A percentile compares a stretch with the other conserved stretches of the same genome.
Conservation (phyloP, 2,113 vertebrate genomes). For the Melanotaenia duboulayi region DNA sequence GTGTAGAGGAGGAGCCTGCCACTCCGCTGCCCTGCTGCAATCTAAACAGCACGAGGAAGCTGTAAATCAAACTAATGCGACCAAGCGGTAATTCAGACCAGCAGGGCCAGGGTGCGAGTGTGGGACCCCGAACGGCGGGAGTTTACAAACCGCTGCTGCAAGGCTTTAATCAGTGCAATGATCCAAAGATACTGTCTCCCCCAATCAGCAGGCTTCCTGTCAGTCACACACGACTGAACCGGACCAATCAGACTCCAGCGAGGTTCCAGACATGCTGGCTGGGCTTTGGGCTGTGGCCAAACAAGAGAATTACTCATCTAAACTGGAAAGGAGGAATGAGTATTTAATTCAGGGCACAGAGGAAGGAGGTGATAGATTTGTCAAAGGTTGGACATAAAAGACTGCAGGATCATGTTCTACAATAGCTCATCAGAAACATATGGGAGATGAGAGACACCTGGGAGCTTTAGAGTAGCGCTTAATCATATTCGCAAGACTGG, state of each 20-base stretch:
- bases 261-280: slow-evolving; percentile 61
- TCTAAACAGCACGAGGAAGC: slow-evolving; percentile 85
- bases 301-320: slow-evolving; percentile 73
- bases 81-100: slow-evolving; percentile 84
- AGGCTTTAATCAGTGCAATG: slow-evolving; percentile 83
- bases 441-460: slow-evolving; percentile 55
- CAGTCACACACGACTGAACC: slow-evolving; percentile 79
- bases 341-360: slow-evolving; percentile 74
- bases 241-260: slow-evolving; percentile 70
- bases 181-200: slow-evolving; percentile 79
- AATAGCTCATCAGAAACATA: slow-evolving; percentile 73
- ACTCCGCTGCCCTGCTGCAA: slow-evolving; percentile 65
- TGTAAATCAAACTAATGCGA: slow-evolving; percentile 85
- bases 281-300: slow-evolving; percentile 70
- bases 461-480: slow-evolving; percentile 35
- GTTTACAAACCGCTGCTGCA: slow-evolving; percentile 72
- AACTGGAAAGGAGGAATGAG: slow-evolving; percentile 74
- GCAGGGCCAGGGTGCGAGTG: slow-evolving; percentile 70
- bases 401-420: slow-evolving; percentile 66
- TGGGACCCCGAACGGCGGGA: slow-evolving; percentile 67
- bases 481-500: slow-evolving; percentile 41
- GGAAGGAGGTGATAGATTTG: slow-evolving; percentile 75
- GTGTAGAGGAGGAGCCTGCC: slow-evolving; percentile 49
- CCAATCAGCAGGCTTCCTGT: slow-evolving; percentile 84
- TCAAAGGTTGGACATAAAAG: slow-evolving; percentile 74